A percentile compares a stretch with the other conserved stretches of the same genome.
Conservation (phyloP, 2,888 invertebrate species). For the Latrodectus hesperus region DNA sequence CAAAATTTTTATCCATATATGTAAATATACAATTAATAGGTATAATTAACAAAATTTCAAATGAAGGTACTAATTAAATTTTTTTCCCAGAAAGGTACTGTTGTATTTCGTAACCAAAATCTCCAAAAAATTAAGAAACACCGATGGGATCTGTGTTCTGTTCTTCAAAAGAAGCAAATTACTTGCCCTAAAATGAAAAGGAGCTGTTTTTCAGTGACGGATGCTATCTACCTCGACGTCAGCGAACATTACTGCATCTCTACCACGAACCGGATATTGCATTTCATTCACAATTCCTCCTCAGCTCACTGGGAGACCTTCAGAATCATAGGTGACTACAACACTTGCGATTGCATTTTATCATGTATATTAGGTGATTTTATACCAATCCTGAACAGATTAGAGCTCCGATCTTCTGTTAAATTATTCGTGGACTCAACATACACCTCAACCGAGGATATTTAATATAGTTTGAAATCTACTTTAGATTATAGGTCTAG, state of each 20-base stretch:
- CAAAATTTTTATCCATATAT: no score
- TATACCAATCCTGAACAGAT: no score
- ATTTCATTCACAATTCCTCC: conserved; percentile 40
- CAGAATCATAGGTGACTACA: conserved; percentile 34
- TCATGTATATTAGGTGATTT: no score
- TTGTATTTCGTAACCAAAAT: conserved; percentile 9
- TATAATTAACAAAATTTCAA: no score
- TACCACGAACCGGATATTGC: conserved; percentile 40
- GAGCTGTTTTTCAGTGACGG: conserved; percentile 30
- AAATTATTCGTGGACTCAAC: no score
- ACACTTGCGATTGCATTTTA: neutral
- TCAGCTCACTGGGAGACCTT: conserved; percentile 59
- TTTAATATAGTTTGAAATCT: no score
- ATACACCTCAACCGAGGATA: no score
- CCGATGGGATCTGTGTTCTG: conserved; percentile 41
- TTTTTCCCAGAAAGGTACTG: conserved; percentile 43
- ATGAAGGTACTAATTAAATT: no score
- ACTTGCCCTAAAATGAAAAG: conserved; percentile 19
- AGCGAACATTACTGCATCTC: conserved; percentile 46
- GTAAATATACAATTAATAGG: no score
- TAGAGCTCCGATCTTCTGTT: no score
- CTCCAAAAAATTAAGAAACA: conserved; percentile 16
- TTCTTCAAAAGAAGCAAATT: neutral
- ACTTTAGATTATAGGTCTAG: no score
- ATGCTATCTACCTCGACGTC: conserved; percentile 41